Percentiles rank a stretch among this genome's conserved stretches.
These are phyloP conservation scores for Nasonia longicornis DNA, from an alignment of 1,140 invertebrate species.

Conservation along the genomic window DNA sequence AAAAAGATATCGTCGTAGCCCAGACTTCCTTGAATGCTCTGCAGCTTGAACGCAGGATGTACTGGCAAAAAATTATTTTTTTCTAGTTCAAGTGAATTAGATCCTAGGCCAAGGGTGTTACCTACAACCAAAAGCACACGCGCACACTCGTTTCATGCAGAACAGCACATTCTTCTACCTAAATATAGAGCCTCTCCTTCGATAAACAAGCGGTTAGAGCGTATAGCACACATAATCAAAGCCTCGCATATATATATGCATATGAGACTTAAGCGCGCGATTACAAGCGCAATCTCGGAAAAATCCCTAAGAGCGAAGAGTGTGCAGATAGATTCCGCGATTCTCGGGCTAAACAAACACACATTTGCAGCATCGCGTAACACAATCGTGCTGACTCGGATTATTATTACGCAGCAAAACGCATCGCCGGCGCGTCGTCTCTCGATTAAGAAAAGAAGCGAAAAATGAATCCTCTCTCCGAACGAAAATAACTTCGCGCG, in stretches of 20 bases:
- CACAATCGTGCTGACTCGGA: neutral
- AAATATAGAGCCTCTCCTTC: neutral
- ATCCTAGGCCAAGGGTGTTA: constrained; percentile 47
- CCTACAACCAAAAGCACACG: constrained; percentile 19
- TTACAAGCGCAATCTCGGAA: neutral
- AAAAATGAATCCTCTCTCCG: neutral
- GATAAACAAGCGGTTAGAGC: neutral
- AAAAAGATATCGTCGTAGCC: constrained; percentile 83
- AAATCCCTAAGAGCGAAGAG: neutral
- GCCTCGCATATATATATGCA: neutral
- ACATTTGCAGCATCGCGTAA: neutral
- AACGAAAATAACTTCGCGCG: constrained; percentile 53
- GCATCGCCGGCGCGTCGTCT: too few relatives aligned
- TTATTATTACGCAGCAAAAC: too few relatives aligned
- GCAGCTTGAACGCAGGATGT: constrained; percentile 65
- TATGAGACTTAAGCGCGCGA: neutral
- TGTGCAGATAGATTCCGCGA: neutral
- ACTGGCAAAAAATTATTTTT: constrained; percentile 59
- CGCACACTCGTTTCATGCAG: neutral
- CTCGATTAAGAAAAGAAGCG: neutral
- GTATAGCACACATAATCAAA: neutral
- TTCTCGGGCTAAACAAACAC: neutral
- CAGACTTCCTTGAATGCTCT: constrained; percentile 67
- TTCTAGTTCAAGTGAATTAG: constrained; percentile 59
- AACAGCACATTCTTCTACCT: neutral